Evolutionary conservation across 1,140 invertebrate species (phyloP).

Genomic region (Adelges cooleyi): DNA sequence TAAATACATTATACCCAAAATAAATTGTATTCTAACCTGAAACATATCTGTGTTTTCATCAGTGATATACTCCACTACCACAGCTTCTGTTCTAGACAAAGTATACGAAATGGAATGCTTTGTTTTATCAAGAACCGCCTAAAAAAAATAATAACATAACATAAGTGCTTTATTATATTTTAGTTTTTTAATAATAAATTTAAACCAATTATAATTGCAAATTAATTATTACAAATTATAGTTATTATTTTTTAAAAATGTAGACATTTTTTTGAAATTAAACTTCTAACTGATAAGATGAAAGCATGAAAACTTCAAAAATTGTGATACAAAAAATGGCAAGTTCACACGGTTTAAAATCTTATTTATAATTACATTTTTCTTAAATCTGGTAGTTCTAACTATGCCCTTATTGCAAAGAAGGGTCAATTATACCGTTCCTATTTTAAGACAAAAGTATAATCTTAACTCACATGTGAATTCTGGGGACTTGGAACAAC

Average conservation of each 20-base stretch:
- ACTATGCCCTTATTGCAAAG: too few species aligned
- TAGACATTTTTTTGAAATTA: too few species aligned
- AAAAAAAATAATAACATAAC: constrained; percentile 35
- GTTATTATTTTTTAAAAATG: neutral
- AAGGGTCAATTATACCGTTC: too few species aligned
- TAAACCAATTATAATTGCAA: neutral
- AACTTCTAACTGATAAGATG: too few species aligned
- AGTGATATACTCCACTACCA: constrained; percentile 92
- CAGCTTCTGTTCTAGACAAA: constrained; percentile 86
- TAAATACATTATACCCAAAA: too few species aligned
- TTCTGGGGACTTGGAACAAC: constrained; percentile 82
- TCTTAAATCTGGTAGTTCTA: too few species aligned
- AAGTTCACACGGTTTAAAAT: too few species aligned
- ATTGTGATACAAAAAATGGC: too few species aligned
- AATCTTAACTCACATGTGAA: constrained; percentile 44
- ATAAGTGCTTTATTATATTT: neutral
- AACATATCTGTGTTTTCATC: constrained; percentile 97
- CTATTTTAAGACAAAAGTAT: too few species aligned
- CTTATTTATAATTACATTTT: too few species aligned
- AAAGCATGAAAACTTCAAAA: too few species aligned
- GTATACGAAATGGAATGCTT: constrained; percentile 97
- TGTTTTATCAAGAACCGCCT: constrained; percentile 80
- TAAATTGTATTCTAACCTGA: constrained; percentile 58
- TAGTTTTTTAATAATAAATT: neutral
- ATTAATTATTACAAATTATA: neutral